A percentile compares a stretch with the other conserved stretches of the same genome.
phyloP scores from a whole-genome alignment of 2,888 invertebrate genomes.

The Phaonia tiefii region DNA sequence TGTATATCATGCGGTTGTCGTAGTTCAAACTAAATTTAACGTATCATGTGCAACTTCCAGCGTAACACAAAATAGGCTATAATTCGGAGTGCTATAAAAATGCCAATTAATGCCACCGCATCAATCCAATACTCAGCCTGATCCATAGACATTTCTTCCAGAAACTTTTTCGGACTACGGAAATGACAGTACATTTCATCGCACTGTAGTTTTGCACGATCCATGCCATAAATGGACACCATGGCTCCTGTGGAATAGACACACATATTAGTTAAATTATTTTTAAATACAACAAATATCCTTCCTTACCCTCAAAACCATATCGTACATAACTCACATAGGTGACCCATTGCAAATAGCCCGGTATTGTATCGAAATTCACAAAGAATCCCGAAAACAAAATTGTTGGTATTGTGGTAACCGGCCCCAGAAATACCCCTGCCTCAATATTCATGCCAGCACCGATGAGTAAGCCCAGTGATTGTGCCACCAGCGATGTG shows the following conservation, averaged over 20 bases:
- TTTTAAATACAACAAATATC: constrained; percentile 10
- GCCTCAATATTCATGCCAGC: constrained; percentile 94
- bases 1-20: constrained; percentile 28
- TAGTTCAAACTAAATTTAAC: constrained; percentile 71
- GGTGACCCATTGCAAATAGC: constrained; percentile 93
- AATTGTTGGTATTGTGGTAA: constrained; percentile 94
- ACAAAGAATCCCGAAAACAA: constrained; percentile 97
- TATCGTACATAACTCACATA: constrained; percentile 95
- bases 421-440: constrained; percentile 91
- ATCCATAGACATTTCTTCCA: constrained; percentile 92
- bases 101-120: constrained; percentile 89
- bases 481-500: constrained; percentile 95
- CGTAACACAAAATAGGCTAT: constrained; percentile 91
- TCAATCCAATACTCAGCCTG: constrained; percentile 90
- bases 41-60: constrained; percentile 86
- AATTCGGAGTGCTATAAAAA: constrained; percentile 89
- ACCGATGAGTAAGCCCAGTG: constrained; percentile 94
- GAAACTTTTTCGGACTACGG: constrained; percentile 89
- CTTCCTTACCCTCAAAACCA: constrained; percentile 88
- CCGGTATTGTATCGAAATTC: constrained; percentile 93
- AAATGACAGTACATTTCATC: constrained; percentile 91
- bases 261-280: background rate
- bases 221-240: constrained; percentile 94
- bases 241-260: constrained; percentile 84
- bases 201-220: constrained; percentile 90